These are phyloP conservation scores for Matsumyia berberina DNA, from an alignment of 2,888 invertebrate genomes.

Conservation along the genomic window DNA sequence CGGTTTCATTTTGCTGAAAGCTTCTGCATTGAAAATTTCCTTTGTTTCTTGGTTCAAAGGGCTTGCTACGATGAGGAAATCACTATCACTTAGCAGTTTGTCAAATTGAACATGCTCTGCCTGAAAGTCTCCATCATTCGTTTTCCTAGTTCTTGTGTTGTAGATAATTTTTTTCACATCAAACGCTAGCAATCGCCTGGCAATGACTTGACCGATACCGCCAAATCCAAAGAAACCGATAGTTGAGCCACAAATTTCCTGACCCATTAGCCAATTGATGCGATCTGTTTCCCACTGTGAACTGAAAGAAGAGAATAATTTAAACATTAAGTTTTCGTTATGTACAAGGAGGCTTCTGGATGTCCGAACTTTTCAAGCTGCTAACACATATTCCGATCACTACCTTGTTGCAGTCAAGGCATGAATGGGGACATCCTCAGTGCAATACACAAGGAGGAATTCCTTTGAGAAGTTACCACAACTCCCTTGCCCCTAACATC, in stretches of 20 bases:
- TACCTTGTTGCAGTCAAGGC: too few species aligned
- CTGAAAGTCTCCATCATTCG: conserved; percentile 87
- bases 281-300: conserved; percentile 89
- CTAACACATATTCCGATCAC: too few species aligned
- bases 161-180: conserved; percentile 90
- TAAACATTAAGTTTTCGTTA: not conserved
- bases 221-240: conserved; percentile 95
- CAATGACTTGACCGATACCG: conserved; percentile 92
- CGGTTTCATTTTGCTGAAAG: conserved; percentile 94
- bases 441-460: too few species aligned
- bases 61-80: conserved; percentile 93
- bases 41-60: conserved; percentile 92
- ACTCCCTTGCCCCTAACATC: too few species aligned
- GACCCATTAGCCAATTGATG: conserved; percentile 91
- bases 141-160: conserved; percentile 87
- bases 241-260: conserved; percentile 90
- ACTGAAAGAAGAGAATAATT: conserved; percentile 79
- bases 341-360: too few species aligned
- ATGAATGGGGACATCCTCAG: too few species aligned
- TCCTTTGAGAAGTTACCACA: too few species aligned
- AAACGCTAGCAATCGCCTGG: conserved; percentile 90
- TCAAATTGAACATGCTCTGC: conserved; percentile 90
- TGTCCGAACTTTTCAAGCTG: too few species aligned
- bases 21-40: conserved; percentile 90
- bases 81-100: conserved; percentile 89